phyloP scores from a whole-genome alignment of 2,888 invertebrate genomes.

The Slavum lentiscoides region DNA sequence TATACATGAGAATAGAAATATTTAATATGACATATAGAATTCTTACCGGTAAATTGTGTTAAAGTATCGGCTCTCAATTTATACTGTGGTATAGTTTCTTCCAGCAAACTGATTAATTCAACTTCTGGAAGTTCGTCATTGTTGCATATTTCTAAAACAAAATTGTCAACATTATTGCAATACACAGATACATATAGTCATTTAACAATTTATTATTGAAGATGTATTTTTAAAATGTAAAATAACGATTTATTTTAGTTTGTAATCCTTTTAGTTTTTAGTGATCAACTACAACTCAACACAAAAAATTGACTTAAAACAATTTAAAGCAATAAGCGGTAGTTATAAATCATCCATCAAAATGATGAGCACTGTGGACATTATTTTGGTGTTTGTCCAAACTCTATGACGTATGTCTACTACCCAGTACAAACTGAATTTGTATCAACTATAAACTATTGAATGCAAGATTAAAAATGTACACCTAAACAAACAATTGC shows the following conservation, averaged over 20 bases:
- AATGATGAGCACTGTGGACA: conserved; percentile 27
- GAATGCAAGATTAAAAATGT: not conserved
- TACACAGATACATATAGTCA: not conserved
- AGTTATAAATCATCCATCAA: conserved; percentile 35
- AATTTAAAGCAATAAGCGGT: conserved; percentile 22
- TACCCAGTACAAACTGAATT: conserved; percentile 25
- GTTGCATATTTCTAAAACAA: conserved; percentile 84
- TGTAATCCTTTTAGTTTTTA: not conserved
- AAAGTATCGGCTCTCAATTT: conserved; percentile 90
- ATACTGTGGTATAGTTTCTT: conserved; percentile 94
- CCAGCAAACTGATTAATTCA: conserved; percentile 90
- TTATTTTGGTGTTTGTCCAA: conserved; percentile 38
- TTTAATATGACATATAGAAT: not conserved
- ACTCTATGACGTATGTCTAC: conserved; percentile 10
- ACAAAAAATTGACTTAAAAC: conserved; percentile 1
- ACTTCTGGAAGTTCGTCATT: conserved; percentile 91
- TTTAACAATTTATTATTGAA: not conserved
- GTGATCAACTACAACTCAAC: not conserved
- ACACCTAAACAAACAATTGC: conserved; percentile 7
- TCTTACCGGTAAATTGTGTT: conserved; percentile 83
- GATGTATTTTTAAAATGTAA: not conserved
- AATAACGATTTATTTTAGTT: not conserved
- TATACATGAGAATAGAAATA: conserved; percentile 3
- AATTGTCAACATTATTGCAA: conserved; percentile 54
- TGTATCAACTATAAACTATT: not conserved